phyloP scores from a whole-genome alignment of 2,113 vertebrate species.

The Sinocyclocheilus maitianheensis region DNA sequence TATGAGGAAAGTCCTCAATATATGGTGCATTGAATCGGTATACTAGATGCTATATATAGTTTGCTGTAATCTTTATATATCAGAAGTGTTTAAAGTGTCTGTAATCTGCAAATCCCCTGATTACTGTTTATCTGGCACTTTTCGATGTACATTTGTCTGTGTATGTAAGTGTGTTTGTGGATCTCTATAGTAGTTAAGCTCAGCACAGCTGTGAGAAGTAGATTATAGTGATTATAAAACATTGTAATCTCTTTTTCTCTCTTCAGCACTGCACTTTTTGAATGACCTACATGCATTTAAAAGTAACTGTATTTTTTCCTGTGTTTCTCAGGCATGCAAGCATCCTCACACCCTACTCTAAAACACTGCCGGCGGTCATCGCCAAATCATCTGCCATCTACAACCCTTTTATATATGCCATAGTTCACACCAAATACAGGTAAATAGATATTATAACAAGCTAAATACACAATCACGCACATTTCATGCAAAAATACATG shows the following conservation, averaged over 20 bases:
- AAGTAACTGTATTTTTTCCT: background rate
- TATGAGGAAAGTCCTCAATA: background rate
- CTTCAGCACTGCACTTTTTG: background rate
- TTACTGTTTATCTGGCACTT: slow-evolving; percentile 13
- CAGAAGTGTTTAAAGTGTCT: background rate
- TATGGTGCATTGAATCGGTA: background rate
- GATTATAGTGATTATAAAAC: background rate
- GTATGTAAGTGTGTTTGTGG: background rate
- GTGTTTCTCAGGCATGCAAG: slow-evolving; percentile 77
- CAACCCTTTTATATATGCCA: slow-evolving; percentile 94
- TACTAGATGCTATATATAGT: background rate
- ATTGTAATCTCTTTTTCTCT: slow-evolving; percentile 12
- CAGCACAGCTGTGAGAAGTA: slow-evolving; percentile 10
- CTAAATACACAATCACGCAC: background rate
- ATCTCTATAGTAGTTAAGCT: background rate
- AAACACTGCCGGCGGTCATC: slow-evolving; percentile 88
- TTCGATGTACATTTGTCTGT: background rate
- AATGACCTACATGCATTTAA: slow-evolving; percentile 3
- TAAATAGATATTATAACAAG: slow-evolving; percentile 54
- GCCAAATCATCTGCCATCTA: slow-evolving; percentile 94
- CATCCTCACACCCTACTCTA: slow-evolving; percentile 85
- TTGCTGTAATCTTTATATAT: background rate
- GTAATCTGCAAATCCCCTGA: background rate
- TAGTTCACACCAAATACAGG: slow-evolving; percentile 93
- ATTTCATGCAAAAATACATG: background rate